Conservation (phyloP, 92 coral and sea anemone species). For the Phymanthus crucifer region DNA sequence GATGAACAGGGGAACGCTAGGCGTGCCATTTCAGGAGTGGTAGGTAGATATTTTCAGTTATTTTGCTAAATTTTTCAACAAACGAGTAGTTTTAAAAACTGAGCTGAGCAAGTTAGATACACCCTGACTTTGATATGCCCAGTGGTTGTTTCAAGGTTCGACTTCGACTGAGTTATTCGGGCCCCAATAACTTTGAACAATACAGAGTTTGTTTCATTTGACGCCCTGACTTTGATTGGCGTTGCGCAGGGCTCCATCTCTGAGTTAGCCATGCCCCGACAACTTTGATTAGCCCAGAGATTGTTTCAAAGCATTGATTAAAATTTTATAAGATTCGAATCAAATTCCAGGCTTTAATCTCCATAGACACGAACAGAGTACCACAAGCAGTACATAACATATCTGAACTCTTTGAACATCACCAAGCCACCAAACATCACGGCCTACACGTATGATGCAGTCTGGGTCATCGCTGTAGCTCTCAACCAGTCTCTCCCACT, state of each 20-base stretch:
- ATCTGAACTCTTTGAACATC: slow-evolving; percentile 58
- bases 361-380: slow-evolving; percentile 67
- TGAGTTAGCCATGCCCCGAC: too few species aligned
- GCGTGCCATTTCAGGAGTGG: slow-evolving; percentile 78
- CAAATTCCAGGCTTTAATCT: too few species aligned
- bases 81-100: too few species aligned
- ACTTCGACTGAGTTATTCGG: too few species aligned
- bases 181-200: too few species aligned
- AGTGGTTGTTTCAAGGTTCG: too few species aligned
- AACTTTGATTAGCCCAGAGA: neutral
- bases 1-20: slow-evolving; percentile 55
- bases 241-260: too few species aligned
- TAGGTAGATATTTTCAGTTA: slow-evolving; percentile 29
- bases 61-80: neutral
- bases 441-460: slow-evolving; percentile 88
- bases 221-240: too few species aligned
- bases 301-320: neutral
- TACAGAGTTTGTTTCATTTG: too few species aligned
- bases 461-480: slow-evolving; percentile 82
- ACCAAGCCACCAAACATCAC: slow-evolving; percentile 66
- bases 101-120: too few species aligned
- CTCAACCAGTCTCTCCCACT: slow-evolving; percentile 64
- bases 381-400: slow-evolving; percentile 64
- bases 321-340: neutral
- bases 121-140: too few species aligned